These are phyloP conservation scores for Chionomys nivalis DNA, from an alignment of 2,113 vertebrate species.

Conservation along the genomic window DNA sequence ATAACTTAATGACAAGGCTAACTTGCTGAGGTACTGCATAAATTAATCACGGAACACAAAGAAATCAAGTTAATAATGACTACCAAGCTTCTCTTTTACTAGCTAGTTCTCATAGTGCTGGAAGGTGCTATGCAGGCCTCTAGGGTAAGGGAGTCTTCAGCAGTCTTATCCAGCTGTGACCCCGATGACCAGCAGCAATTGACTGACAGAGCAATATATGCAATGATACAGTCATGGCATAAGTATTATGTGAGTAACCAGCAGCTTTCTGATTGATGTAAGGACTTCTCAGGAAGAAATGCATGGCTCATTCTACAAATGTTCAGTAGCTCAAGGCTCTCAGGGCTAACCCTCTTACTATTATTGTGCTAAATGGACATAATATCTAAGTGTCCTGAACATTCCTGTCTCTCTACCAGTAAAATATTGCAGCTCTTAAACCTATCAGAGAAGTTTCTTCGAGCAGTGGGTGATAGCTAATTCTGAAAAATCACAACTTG, in stretches of 20 bases:
- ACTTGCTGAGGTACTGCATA: background rate
- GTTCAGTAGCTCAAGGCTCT: background rate
- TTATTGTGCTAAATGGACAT: background rate
- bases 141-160: too few species aligned
- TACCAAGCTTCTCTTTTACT: background rate
- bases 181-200: background rate
- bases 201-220: background rate
- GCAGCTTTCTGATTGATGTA: background rate
- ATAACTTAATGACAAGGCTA: too few species aligned
- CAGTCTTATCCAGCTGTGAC: background rate
- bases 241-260: background rate
- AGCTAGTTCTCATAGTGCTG: too few species aligned
- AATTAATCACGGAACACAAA: background rate
- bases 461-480: background rate
- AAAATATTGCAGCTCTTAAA: background rate
- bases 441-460: background rate
- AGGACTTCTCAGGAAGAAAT: background rate
- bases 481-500: background rate
- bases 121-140: background rate
- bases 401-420: too few species aligned
- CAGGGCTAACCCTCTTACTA: background rate
- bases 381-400: background rate
- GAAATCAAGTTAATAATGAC: background rate
- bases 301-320: background rate
- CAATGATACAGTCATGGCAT: background rate